These are phyloP conservation scores for Pangasianodon hypophthalmus DNA, from an alignment of 2,113 vertebrate genomes.

Conservation along the genomic window DNA sequence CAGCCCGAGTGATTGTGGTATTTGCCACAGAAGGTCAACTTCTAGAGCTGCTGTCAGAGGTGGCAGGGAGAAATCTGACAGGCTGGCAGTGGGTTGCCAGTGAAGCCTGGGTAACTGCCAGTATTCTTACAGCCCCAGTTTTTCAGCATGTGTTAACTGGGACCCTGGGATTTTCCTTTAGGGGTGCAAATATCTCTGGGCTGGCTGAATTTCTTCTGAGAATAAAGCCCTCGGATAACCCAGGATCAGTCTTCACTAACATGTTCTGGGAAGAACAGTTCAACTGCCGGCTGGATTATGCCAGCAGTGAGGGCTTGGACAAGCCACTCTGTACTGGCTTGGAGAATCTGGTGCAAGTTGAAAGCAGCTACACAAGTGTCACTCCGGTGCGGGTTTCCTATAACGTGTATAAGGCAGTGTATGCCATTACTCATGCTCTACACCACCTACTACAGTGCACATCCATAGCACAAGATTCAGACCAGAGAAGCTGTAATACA, in stretches of 20 bases:
- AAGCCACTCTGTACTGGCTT: constrained; percentile 66
- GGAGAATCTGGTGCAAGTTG: constrained; percentile 63
- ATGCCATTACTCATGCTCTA: constrained; percentile 69
- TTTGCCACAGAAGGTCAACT: constrained; percentile 73
- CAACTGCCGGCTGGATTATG: constrained; percentile 64
- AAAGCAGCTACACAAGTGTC: constrained; percentile 69
- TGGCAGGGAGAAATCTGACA: constrained; percentile 67
- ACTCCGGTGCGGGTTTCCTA: constrained; percentile 71
- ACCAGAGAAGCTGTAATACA: constrained; percentile 51
- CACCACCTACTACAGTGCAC: constrained; percentile 66
- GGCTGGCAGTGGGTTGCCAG: constrained; percentile 66
- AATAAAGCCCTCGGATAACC: constrained; percentile 63
- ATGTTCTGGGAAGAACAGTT: constrained; percentile 77
- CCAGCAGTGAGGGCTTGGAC: background rate
- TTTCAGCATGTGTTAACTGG: constrained; percentile 68
- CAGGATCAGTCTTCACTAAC: constrained; percentile 66
- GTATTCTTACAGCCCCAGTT: constrained; percentile 62
- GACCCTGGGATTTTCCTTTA: constrained; percentile 72
- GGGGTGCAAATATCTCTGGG: constrained; percentile 57
- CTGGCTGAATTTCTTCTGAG: constrained; percentile 62
- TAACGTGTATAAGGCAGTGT: constrained; percentile 76
- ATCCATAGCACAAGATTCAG: constrained; percentile 27
- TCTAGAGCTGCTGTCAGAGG: constrained; percentile 65
- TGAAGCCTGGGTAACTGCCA: constrained; percentile 67
- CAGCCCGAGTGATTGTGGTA: constrained; percentile 68